Conservation (phyloP, 1,140 invertebrate species). For the Hycleus cichorii region DNA sequence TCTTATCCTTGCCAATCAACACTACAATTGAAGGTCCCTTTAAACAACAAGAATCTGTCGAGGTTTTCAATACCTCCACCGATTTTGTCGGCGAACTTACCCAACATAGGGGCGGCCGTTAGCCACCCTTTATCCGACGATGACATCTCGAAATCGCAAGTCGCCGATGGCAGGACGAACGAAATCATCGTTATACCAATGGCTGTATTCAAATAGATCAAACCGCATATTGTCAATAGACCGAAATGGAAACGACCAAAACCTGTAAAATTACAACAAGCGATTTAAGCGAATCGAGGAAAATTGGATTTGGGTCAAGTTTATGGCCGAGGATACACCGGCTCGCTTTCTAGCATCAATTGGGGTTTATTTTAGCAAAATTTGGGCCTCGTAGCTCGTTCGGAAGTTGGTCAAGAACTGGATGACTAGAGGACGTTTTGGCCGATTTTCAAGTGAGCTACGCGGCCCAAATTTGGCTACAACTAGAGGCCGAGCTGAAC, state of each 20-base stretch:
- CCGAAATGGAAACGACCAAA: conserved; percentile 72
- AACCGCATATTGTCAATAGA: conserved; percentile 57
- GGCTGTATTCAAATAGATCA: conserved; percentile 67
- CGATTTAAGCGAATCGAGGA: not conserved
- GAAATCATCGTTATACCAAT: conserved; percentile 83
- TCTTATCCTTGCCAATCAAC: too few relatives aligned
- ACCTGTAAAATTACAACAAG: conserved; percentile 46
- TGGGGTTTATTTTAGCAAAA: too few relatives aligned
- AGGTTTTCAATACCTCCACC: too few relatives aligned
- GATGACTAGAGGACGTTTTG: too few relatives aligned
- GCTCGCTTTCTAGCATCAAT: too few relatives aligned
- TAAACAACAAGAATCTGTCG: too few relatives aligned
- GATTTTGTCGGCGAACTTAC: conserved; percentile 39
- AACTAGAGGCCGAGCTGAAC: too few relatives aligned
- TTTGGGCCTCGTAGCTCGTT: too few relatives aligned
- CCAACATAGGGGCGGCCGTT: conserved; percentile 67
- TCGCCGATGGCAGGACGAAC: conserved; percentile 66
- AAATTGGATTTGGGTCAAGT: conserved; percentile 15
- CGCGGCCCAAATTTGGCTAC: too few relatives aligned
- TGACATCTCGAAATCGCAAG: conserved; percentile 70
- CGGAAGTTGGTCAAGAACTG: too few relatives aligned
- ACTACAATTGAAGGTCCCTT: too few relatives aligned
- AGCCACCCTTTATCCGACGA: conserved; percentile 65
- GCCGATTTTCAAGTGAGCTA: too few relatives aligned
- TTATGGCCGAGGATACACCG: not conserved